Conservation (phyloP, 2,113 vertebrate genomes). For the Rhinichthys klamathensis region DNA sequence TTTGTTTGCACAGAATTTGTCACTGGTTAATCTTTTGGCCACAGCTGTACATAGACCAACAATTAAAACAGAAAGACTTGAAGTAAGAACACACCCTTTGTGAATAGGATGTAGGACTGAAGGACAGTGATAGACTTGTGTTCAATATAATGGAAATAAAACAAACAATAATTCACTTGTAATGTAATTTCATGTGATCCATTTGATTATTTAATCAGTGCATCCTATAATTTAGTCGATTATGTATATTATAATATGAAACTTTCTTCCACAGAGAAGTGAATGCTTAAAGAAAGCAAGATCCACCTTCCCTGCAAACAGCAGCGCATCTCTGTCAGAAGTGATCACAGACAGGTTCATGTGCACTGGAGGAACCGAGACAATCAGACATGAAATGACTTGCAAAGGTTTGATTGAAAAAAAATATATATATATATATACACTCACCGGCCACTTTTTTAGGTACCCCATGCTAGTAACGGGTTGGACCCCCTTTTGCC, state of each 20-base stretch:
- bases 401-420: slow-evolving; percentile 77
- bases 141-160: too few relatives aligned
- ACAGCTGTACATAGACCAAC: too few relatives aligned
- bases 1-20: too few relatives aligned
- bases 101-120: too few relatives aligned
- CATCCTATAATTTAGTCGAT: neutral
- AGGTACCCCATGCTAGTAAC: too few relatives aligned
- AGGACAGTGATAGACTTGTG: too few relatives aligned
- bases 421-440: neutral
- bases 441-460: too few relatives aligned
- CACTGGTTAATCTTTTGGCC: too few relatives aligned
- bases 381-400: slow-evolving; percentile 67
- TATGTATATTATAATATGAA: neutral
- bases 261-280: slow-evolving; percentile 61
- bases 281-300: slow-evolving; percentile 67
- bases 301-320: slow-evolving; percentile 46
- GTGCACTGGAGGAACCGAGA: slow-evolving; percentile 77
- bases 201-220: neutral
- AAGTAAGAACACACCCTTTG: too few relatives aligned
- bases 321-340: slow-evolving; percentile 67
- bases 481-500: too few relatives aligned
- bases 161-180: too few relatives aligned
- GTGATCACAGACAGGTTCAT: slow-evolving; percentile 81
- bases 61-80: too few relatives aligned
- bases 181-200: neutral